Evolutionary conservation across 2,113 vertebrate species (phyloP), one percentile per base, ranked within the genome.

Genomic region (Rhinichthys klamathensis): DNA sequence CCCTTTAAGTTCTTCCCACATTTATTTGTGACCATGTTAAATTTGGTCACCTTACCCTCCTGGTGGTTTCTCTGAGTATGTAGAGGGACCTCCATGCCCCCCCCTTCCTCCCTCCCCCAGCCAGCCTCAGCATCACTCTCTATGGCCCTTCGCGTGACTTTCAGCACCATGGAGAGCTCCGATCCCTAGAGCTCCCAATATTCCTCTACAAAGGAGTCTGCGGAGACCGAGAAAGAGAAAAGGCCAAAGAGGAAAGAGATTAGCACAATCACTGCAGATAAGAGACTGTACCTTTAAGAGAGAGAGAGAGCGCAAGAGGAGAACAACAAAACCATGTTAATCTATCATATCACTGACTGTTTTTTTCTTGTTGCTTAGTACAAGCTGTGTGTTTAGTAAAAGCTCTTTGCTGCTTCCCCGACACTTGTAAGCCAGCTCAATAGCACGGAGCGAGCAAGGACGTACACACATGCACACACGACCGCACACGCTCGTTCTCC

Each of bases 271-370:
- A 90, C 89, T 92, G 93, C 93, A 94, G 90, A 82, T 87, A 80
- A 75, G 76, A 6, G 90, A 90, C 94, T 95, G 92, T 92, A 86
- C 86, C 94, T 95, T 95, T 94, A 94, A 94, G 92, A 92, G 90
- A 87, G 89, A 87, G 83, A 85, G 83, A 56, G 84, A 70, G 89
- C 90, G 90, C 84, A 90, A 88, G 89, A 77, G 65, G 32, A 58
- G 86, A 81, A 83, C 49, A 74, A 82, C 89, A 87, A 90, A 90
- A 83, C 87, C 89, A 90, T 89, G 88, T 88, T 91, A 91, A 90
- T 93, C 88, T 89, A 89, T 92, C 86, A 91, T 89, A 89, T 92
- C 86, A 91, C 87, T 60, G 87, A 90, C 81, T 91, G 86, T 83
- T 90, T 88, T 90, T 91, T 86, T 74, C 21, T 13, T 25, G 2